Conservation (phyloP, 2,888 invertebrate genomes). For the Falcaria lacertinaria region DNA sequence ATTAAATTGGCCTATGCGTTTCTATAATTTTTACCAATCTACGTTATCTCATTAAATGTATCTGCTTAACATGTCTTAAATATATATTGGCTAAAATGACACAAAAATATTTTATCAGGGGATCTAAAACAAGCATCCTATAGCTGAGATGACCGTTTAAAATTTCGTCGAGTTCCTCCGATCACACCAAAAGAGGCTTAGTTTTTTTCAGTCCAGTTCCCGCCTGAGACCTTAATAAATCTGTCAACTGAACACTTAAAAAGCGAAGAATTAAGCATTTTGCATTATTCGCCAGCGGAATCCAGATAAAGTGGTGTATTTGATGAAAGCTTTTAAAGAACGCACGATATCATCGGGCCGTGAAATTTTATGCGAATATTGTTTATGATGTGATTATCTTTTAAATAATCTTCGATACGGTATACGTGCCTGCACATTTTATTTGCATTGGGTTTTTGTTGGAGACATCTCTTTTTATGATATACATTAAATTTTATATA, state of each 20-base stretch:
- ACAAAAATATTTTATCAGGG: constrained; percentile 8
- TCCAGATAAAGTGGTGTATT: constrained; percentile 42
- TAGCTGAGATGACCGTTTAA: constrained; percentile 34
- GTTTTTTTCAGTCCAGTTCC: constrained; percentile 32
- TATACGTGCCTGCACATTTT: too few species aligned
- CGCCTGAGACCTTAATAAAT: constrained; percentile 60
- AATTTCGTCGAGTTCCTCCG: constrained; percentile 47
- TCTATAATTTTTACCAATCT: too few species aligned
- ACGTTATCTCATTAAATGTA: too few species aligned
- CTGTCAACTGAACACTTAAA: constrained; percentile 48
- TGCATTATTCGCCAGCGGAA: constrained; percentile 46
- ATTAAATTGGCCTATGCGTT: too few species aligned
- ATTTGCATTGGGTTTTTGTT: too few species aligned
- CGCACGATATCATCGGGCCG: constrained; percentile 6
- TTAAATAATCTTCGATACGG: too few species aligned
- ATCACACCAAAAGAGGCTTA: constrained; percentile 38
- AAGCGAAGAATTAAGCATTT: constrained; percentile 40
- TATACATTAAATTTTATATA: too few species aligned
- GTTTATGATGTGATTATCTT: constrained; percentile 1
- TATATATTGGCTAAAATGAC: too few species aligned
- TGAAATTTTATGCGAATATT: constrained; percentile 1
- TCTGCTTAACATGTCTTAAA: too few species aligned
- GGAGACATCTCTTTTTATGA: too few species aligned
- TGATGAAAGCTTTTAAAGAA: constrained; percentile 28
- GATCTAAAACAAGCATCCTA: constrained; percentile 41